Evolutionary conservation across 1,140 invertebrate species (phyloP), one percentile per base, ranked within the genome.

Genomic region (Littorina saxatilis): DNA sequence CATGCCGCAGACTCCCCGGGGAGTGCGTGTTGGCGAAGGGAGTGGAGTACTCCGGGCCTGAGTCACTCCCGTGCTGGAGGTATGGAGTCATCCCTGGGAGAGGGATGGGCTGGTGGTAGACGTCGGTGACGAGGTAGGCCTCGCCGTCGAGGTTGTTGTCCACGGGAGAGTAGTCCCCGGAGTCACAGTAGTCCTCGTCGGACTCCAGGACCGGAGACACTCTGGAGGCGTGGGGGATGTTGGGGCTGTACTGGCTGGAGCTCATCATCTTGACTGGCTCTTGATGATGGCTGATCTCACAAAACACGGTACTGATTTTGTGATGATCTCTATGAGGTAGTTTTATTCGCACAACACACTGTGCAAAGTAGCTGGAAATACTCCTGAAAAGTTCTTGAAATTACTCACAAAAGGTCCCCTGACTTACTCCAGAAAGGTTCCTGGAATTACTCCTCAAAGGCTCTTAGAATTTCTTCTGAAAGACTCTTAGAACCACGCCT

Each of bases 171-270:
- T 68, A 68, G 66, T 68, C 66, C 15, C 39, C 32, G 35, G 32
- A 29, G 66, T 39, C 32, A 35, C 39, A 15, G 66, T 39, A 29
- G 13, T 20, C 9, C 63, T 68, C 66, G 32, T 68, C 66, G 13
- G 66, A 68, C 66, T 68, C 66, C 32, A 68, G 23, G 66, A 68
- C 66, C 9, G 66, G 66, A 17, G 66, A 68, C 13, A 68, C 35
- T 35, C 66, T 39, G 66, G 35, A 39, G 35, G 7, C 35, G 35
- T 68, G 66, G 32, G 32, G 66, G 66, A 68, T 17, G 66, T 37
- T 68, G 66, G 66, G 66, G 35, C 66, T 68, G 66, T 68, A 68
- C 66, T 68, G 66, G 35, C 66, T 68, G 66, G 66, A 68, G 35
- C 66, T 68, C 29, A 68, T 68, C 66, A 68, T 68, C 7, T 2